phyloP scores from a whole-genome alignment of 92 coral and sea anemone species.

The Anthopleura xanthogrammica region DNA sequence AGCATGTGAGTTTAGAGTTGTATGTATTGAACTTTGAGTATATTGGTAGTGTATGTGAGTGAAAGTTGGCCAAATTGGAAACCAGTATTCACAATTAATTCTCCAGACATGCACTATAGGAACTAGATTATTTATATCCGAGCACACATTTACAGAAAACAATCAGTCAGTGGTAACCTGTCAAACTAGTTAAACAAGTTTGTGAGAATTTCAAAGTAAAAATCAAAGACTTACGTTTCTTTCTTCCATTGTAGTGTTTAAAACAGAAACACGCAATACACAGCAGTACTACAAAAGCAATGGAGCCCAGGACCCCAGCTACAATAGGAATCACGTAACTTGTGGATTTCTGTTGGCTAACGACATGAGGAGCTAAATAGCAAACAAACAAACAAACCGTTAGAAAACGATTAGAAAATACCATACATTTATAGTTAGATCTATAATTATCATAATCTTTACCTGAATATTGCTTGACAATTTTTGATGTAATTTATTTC shows the following conservation, averaged over 20 bases:
- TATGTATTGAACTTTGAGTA: not conserved
- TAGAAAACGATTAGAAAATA: not conserved
- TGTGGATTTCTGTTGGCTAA: slow-evolving; percentile 33
- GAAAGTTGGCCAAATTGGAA: no score
- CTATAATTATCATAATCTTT: no score
- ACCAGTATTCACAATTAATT: no score
- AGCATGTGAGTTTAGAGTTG: no score
- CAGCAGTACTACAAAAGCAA: slow-evolving; percentile 53
- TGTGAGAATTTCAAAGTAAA: not conserved
- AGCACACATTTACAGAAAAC: no score
- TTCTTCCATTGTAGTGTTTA: slow-evolving; percentile 25
- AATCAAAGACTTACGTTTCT: slow-evolving; percentile 18
- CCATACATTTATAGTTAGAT: no score
- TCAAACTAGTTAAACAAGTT: no score
- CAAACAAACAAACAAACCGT: not conserved
- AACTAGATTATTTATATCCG: no score
- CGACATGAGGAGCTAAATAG: slow-evolving; percentile 60
- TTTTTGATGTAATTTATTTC: no score
- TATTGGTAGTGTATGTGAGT: not conserved
- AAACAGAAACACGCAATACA: slow-evolving; percentile 67
- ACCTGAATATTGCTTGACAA: no score
- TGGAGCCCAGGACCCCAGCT: slow-evolving; percentile 77
- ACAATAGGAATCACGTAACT: slow-evolving; percentile 61
- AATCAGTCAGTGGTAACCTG: not conserved
- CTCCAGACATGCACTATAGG: no score